A percentile compares a stretch with the other conserved stretches of the same genome.
Conservation (phyloP, 2,888 invertebrate species). For the Cecidostiba fungosa region DNA sequence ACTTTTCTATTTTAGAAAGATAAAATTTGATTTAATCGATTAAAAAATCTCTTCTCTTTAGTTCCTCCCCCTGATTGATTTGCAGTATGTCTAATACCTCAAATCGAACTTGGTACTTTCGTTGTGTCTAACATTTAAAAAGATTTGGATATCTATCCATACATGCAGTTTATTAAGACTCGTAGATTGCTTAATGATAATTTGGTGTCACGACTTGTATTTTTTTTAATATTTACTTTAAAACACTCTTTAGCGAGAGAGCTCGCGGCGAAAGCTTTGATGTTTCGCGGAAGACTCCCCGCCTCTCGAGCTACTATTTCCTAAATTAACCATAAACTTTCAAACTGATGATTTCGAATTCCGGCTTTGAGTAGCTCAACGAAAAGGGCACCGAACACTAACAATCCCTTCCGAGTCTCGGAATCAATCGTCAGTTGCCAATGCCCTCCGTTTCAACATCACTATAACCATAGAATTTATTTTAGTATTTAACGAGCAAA, state of each 20-base stretch:
- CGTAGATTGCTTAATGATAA: slow-evolving; percentile 60
- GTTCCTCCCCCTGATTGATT: slow-evolving; percentile 39
- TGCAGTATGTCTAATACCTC: slow-evolving; percentile 22
- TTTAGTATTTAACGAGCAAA: slow-evolving; percentile 30
- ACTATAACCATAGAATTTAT: slow-evolving; percentile 7
- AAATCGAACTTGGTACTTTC: slow-evolving; percentile 63
- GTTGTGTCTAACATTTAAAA: slow-evolving; percentile 63
- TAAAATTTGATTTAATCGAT: slow-evolving; percentile 43
- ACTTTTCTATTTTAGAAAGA: slow-evolving; percentile 38
- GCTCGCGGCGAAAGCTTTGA: slow-evolving; percentile 32
- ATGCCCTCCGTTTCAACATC: background rate
- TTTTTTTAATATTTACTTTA: slow-evolving; percentile 14
- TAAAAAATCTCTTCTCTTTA: slow-evolving; percentile 43
- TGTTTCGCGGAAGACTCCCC: slow-evolving; percentile 15
- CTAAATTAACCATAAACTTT: slow-evolving; percentile 27
- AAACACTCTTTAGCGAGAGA: slow-evolving; percentile 9
- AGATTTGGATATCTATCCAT: slow-evolving; percentile 34
- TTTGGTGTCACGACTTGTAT: slow-evolving; percentile 61
- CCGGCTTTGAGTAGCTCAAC: slow-evolving; percentile 15
- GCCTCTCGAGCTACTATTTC: slow-evolving; percentile 7
- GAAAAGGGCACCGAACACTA: background rate
- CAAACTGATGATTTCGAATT: slow-evolving; percentile 35
- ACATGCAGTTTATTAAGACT: slow-evolving; percentile 28
- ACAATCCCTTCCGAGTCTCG: background rate
- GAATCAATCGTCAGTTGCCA: background rate